Evolutionary conservation across 2,888 invertebrate species (phyloP), one percentile per base, ranked within the genome.

Genomic region (Cephus rjabovi): DNA sequence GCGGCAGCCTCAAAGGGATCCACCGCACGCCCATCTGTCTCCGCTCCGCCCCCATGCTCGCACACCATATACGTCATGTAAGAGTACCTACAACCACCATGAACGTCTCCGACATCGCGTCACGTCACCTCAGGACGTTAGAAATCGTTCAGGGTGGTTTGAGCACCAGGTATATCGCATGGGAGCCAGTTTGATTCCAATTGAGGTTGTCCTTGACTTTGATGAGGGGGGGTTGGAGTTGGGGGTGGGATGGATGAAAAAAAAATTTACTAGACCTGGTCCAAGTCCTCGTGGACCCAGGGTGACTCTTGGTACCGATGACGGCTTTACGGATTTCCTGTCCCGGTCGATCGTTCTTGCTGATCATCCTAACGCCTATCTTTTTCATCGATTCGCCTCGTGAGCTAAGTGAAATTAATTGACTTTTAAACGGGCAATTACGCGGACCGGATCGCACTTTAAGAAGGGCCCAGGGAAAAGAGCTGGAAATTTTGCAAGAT

Each of bases 11-110:
- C 91, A 91, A 91, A 89, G 91, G 89, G 87, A 90, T 89, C 90
- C 89, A 86, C 90, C 86, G 87, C 89, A 91, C 91, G 91, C 91
- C 91, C 91, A 91, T 91, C 91, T 91, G 91, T 91, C 91, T 91
- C 91, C 90, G 91, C 91, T 86, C 91, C 91, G 91, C 91, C 91
- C 90, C 89, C 88, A 90, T 90, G 88, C 89, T 86, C 89, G 88
- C 88, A 89, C 89, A 89, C 89, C 89, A 87, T 89, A 90, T 90
- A 89, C 89, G 90, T 90, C 90, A 90, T 89, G 86, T 85, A 37
- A 31, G 74, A 90, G 80, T 69, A 79, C 76, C 74, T 34, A 40
- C 85, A 85, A 87, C 86, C 86, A 86, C 84, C 85, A 84, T 83
- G 85, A 84, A 82, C 80, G 79, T 82, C 79, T 85, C 84, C 84